Evolutionary conservation across 2,113 vertebrate genomes (phyloP).

Genomic region (Capreolus pygargus): DNA sequence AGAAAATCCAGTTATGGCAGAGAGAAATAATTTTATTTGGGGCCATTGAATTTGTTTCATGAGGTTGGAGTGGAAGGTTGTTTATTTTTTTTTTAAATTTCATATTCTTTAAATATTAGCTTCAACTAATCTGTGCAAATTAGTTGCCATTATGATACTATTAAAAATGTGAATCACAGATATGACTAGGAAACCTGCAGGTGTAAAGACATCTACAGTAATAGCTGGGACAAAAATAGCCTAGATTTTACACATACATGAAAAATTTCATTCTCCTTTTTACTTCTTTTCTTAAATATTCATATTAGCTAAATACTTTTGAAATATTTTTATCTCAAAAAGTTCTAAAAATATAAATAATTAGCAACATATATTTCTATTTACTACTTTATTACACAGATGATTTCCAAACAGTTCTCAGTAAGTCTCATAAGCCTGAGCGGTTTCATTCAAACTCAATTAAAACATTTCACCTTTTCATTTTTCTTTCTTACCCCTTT

Average conservation of each 20-base stretch:
- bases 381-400: background rate
- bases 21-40: background rate
- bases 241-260: background rate
- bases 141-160: background rate
- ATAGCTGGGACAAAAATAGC: constrained; percentile 21
- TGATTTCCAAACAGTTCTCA: background rate
- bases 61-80: background rate
- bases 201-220: background rate
- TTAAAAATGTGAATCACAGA: constrained; percentile 49
- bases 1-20: background rate
- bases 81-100: background rate
- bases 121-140: constrained; percentile 40
- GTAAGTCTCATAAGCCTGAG: background rate
- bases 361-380: background rate
- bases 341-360: background rate
- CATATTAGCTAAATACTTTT: background rate
- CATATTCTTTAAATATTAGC: constrained; percentile 27
- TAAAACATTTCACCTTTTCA: background rate
- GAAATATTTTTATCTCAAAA: background rate
- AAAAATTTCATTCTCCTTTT: background rate
- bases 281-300: background rate
- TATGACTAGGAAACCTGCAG: background rate
- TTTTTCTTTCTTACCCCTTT: background rate
- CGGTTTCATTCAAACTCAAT: background rate
- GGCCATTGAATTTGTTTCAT: background rate